Evolutionary conservation across 1,140 invertebrate species (phyloP), one percentile per base, ranked within the genome.

Genomic region (Trachymyrmex septentrionalis): DNA sequence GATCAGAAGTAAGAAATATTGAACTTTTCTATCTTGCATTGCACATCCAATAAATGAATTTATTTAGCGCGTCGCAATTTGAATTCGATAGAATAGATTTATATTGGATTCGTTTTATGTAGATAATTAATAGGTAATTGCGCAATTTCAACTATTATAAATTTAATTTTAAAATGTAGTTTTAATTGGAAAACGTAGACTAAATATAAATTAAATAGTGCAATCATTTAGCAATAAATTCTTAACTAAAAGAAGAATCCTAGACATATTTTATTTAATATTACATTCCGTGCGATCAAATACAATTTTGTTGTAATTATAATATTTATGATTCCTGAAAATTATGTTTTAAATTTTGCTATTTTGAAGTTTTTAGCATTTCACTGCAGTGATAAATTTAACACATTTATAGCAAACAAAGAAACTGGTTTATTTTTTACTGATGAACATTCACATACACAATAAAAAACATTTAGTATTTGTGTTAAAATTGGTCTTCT

Each of bases 151-250:
- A 14, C 7, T 12, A 44, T 44, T 44, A 10, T 44, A 12, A 10
- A 24, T 19, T 71, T 9, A 3, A 71, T 50, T 53, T 71, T 27
- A 16, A 24, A 50, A 50, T 50, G 12, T 44, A 44, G 9, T 44
- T 44, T 50, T 16, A 50, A 50, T 50, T 16, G 19, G 48, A 16
- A 53, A 24, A 48, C 19, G 0, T 27, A 24, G 12, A 30, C 50
- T 10, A 71, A 24, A 5, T 69, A 7, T 71, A 50, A 71, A 67
- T 71, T 27, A 27, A 27, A 30, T 71, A 53, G 27, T 71, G 9
- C 14, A 9, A 27, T 71, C 0, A 27, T 30, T 50, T 71, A 69
- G 12, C 24, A 30, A 71, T 19, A 12, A 71, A 5, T 10, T 44
- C 1, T 27, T 27, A 50, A 71, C 1, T 24, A 10, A 71, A 71